These are phyloP conservation scores for Plebejus melissa DNA, from an alignment of 2,888 invertebrate species.

Conservation along the genomic window DNA sequence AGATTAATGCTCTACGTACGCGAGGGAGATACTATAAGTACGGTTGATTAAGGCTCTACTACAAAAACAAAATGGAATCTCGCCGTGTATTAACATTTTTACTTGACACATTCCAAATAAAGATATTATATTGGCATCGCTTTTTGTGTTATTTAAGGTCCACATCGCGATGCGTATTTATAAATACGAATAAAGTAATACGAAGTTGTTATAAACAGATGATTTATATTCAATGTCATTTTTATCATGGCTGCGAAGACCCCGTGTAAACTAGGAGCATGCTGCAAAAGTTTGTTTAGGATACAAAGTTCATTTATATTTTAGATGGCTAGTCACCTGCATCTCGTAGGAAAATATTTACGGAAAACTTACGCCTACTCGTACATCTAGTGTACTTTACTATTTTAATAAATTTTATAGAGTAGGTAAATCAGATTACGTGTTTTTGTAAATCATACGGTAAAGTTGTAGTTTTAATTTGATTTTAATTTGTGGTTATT, in stretches of 20 bases:
- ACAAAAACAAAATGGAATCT: constrained; percentile 24
- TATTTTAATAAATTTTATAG: neutral
- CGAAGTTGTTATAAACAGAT: neutral
- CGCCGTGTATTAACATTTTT: neutral
- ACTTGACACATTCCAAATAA: constrained; percentile 16
- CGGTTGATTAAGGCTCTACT: constrained; percentile 26
- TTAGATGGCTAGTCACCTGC: neutral
- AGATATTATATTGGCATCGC: neutral
- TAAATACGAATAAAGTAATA: neutral
- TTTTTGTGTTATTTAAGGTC: neutral
- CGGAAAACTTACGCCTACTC: neutral
- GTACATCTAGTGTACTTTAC: neutral
- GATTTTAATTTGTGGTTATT: constrained; percentile 30
- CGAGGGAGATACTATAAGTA: constrained; percentile 49
- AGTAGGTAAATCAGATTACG: neutral
- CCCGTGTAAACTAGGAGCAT: constrained; percentile 9
- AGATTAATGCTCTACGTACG: constrained; percentile 44
- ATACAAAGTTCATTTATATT: constrained; percentile 7
- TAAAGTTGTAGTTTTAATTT: neutral
- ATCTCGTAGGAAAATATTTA: neutral
- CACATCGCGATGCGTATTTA: neutral
- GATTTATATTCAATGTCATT: constrained; percentile 5
- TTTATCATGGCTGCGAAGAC: neutral
- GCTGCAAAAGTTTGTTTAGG: constrained; percentile 2
- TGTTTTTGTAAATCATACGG: neutral